Conservation (phyloP, 2,888 invertebrate genomes). For the Gymnoscelis rufifasciata region DNA sequence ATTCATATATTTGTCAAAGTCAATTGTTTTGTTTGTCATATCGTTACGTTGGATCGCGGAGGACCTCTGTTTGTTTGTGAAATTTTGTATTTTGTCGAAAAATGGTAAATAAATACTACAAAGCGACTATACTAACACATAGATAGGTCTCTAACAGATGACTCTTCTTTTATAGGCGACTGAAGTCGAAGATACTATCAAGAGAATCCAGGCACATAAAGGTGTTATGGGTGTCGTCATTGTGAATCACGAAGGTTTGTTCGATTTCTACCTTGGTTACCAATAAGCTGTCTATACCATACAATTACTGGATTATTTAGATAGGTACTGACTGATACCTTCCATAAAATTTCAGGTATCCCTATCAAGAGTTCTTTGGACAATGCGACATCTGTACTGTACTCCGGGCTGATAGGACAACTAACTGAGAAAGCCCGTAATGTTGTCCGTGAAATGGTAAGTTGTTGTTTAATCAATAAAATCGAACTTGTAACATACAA, state of each 20-base stretch:
- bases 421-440: conserved; percentile 95
- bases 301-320: too few relatives aligned
- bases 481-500: too few relatives aligned
- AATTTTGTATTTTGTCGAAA: too few relatives aligned
- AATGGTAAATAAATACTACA: conserved; percentile 7
- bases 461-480: too few relatives aligned
- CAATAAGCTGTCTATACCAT: too few relatives aligned
- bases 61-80: too few relatives aligned
- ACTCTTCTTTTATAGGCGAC: conserved; percentile 72
- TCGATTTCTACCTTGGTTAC: conserved; percentile 43
- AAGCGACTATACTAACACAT: background rate
- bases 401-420: conserved; percentile 94
- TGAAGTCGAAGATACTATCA: conserved; percentile 98
- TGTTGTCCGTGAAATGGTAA: conserved; percentile 92
- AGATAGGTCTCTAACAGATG: background rate
- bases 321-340: too few relatives aligned
- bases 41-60: too few relatives aligned
- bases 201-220: conserved; percentile 97
- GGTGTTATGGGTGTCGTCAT: conserved; percentile 98
- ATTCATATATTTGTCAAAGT: too few relatives aligned
- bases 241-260: conserved; percentile 96
- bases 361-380: conserved; percentile 95
- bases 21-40: too few relatives aligned
- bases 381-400: conserved; percentile 96
- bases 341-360: conserved; percentile 84